These are phyloP conservation scores for Ophion costatus DNA, from an alignment of 2,888 invertebrate genomes.

Conservation along the genomic window DNA sequence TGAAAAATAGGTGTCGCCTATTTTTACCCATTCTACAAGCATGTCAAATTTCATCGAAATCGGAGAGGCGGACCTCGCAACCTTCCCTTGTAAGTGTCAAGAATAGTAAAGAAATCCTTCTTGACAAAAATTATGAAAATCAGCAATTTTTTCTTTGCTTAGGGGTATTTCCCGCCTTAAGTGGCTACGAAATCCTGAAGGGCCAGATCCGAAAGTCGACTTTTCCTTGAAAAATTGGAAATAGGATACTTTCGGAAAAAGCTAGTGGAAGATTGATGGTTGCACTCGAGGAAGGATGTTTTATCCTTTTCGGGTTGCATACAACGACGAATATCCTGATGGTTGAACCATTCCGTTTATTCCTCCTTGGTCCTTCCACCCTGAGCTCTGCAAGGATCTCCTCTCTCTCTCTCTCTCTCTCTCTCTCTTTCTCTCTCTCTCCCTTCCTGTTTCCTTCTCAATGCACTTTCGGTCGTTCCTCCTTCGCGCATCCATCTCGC, in stretches of 20 bases:
- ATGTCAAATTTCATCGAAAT: no score
- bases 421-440: background rate
- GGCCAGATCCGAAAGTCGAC: background rate
- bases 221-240: background rate
- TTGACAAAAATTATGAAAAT: no score
- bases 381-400: background rate
- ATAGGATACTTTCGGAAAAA: conserved; percentile 13
- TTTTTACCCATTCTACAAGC: no score
- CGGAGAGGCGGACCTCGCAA: no score
- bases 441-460: conserved; percentile 19
- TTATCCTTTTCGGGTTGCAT: conserved; percentile 36
- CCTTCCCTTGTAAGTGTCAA: no score
- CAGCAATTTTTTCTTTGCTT: no score
- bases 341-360: conserved; percentile 41
- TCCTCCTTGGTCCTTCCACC: conserved; percentile 8
- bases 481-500: conserved; percentile 16
- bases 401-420: background rate
- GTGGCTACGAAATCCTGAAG: no score
- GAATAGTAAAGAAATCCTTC: no score
- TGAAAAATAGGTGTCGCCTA: no score
- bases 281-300: conserved; percentile 26
- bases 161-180: no score
- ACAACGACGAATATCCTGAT: conserved; percentile 36
- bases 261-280: conserved; percentile 38
- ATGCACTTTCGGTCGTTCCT: conserved; percentile 27